phyloP scores from a whole-genome alignment of 2,797 vertebrate species.

The Chaunax sp. region DNA sequence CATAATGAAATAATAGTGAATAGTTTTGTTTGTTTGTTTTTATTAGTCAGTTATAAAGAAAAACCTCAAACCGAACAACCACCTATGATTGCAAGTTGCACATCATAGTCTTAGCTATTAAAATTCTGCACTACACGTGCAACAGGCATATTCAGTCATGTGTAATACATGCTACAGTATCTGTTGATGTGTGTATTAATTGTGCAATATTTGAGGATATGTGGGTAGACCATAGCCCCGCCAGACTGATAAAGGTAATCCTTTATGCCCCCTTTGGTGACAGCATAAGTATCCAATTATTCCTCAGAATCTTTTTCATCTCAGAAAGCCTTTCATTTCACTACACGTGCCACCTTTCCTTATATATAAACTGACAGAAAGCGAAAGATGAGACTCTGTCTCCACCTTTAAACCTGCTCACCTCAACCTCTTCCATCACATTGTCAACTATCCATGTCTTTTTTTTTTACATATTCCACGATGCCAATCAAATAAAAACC shows the following conservation, averaged over 20 bases:
- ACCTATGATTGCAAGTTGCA: too few species aligned
- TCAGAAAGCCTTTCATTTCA: constrained; percentile 4
- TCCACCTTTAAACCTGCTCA: constrained; percentile 12
- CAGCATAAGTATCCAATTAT: too few species aligned
- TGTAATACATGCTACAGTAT: background rate
- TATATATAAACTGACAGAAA: background rate
- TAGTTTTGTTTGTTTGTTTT: background rate
- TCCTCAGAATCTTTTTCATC: background rate
- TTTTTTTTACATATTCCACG: constrained; percentile 23
- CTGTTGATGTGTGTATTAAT: background rate
- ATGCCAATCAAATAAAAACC: constrained; percentile 33
- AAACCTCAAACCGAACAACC: too few species aligned
- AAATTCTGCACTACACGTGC: too few species aligned
- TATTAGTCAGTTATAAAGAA: too few species aligned
- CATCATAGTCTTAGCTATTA: too few species aligned
- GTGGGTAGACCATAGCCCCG: too few species aligned
- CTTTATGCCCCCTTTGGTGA: too few species aligned
- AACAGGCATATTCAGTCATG: background rate
- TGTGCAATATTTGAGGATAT: too few species aligned
- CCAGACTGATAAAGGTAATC: too few species aligned
- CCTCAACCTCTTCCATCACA: constrained; percentile 7
- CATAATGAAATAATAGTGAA: constrained; percentile 6
- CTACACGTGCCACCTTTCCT: background rate
- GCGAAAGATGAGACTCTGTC: background rate
- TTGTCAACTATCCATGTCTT: constrained; percentile 6